A percentile compares a stretch with the other conserved stretches of the same genome.
These are phyloP conservation scores for Bufo bufo DNA, from an alignment of 2,113 vertebrate genomes.

Conservation along the genomic window DNA sequence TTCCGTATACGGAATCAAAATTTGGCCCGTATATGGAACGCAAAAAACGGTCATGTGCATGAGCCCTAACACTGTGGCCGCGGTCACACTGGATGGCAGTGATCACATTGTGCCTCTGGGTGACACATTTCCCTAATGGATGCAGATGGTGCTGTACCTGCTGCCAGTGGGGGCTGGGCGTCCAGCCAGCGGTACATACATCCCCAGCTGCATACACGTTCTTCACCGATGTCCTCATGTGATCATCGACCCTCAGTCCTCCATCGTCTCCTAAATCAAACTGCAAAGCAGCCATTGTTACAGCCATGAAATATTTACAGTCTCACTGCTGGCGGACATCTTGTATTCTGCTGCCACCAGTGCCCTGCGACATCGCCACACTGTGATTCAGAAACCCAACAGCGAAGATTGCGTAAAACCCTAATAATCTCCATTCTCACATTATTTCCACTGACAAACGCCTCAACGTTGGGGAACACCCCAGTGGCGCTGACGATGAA, in stretches of 20 bases:
- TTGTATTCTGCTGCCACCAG: too few relatives aligned
- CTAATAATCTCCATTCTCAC: conserved; percentile 70
- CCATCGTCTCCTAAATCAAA: conserved; percentile 82
- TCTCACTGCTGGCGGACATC: too few relatives aligned
- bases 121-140: too few relatives aligned
- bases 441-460: conserved; percentile 84
- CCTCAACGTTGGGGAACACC: conserved; percentile 84
- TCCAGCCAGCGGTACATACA: conserved; percentile 86
- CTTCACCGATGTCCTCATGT: conserved; percentile 85
- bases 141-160: conserved; percentile 75
- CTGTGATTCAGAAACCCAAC: too few relatives aligned
- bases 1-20: too few relatives aligned
- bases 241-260: conserved; percentile 83
- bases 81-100: background rate
- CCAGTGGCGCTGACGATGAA: conserved; percentile 95
- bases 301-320: conserved; percentile 17
- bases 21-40: too few relatives aligned
- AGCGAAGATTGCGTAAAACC: background rate
- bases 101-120: too few relatives aligned
- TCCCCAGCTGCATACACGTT: conserved; percentile 91
- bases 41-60: too few relatives aligned
- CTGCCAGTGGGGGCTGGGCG: conserved; percentile 85
- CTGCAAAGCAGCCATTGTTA: conserved; percentile 65
- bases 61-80: background rate
- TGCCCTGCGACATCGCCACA: too few relatives aligned